These are phyloP conservation scores for Epinotia ramella DNA, from an alignment of 2,888 invertebrate genomes.

Conservation along the genomic window DNA sequence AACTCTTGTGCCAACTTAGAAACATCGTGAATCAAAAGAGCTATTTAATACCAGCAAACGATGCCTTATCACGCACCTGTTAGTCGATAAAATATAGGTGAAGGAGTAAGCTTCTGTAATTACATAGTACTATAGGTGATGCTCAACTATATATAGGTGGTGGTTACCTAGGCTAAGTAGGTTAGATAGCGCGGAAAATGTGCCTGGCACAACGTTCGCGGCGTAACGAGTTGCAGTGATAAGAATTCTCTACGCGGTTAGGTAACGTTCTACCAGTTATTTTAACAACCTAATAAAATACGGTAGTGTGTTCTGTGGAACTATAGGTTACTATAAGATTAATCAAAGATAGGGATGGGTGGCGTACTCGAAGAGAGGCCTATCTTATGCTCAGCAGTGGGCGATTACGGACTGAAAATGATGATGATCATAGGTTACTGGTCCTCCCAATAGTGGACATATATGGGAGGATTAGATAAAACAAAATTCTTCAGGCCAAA, in stretches of 20 bases:
- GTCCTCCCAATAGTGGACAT: too few species aligned
- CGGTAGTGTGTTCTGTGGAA: too few species aligned
- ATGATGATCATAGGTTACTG: too few species aligned
- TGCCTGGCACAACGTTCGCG: conserved; percentile 52
- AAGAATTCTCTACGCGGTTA: conserved; percentile 31
- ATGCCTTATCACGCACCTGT: conserved; percentile 65
- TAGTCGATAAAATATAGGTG: conserved; percentile 61
- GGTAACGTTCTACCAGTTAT: conserved; percentile 1
- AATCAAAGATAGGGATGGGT: too few species aligned
- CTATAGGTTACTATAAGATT: too few species aligned
- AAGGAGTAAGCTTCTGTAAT: conserved; percentile 53
- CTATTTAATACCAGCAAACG: conserved; percentile 60
- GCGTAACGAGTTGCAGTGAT: conserved; percentile 31
- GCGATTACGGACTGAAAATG: too few species aligned
- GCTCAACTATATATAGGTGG: not conserved
- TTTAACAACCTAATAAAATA: too few species aligned
- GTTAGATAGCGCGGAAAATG: conserved; percentile 52
- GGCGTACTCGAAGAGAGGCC: too few species aligned
- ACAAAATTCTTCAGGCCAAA: too few species aligned
- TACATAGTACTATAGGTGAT: conserved; percentile 47
- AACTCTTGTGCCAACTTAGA: not conserved
- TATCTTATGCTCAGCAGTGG: too few species aligned
- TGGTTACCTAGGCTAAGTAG: not conserved
- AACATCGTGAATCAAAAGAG: conserved; percentile 52
- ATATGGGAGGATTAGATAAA: too few species aligned